A percentile compares a stretch with the other conserved stretches of the same genome.
These are phyloP conservation scores for Diaperis boleti DNA, from an alignment of 2,888 invertebrate genomes.

Conservation along the genomic window DNA sequence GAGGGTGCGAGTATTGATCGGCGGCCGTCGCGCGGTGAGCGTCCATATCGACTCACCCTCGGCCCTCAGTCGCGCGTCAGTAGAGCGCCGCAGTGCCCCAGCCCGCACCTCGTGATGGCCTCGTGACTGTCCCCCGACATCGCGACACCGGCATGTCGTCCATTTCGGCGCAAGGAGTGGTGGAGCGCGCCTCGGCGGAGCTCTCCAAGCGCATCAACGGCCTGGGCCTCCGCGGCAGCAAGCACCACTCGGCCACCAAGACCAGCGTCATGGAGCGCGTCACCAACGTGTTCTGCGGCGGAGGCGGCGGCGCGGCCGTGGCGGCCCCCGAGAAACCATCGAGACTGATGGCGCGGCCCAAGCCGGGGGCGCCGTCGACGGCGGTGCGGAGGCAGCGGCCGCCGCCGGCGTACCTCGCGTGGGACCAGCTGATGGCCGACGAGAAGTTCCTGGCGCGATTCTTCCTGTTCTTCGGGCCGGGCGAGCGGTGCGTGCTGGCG, in stretches of 20 bases:
- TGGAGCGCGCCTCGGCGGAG: conserved; percentile 92
- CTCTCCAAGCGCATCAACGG: conserved; percentile 90
- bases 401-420: conserved; percentile 69
- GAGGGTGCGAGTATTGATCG: conserved; percentile 33
- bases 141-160: conserved; percentile 86
- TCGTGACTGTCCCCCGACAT: conserved; percentile 43
- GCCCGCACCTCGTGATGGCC: conserved; percentile 32
- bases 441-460: conserved; percentile 87
- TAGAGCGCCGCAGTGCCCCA: conserved; percentile 24
- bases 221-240: conserved; percentile 67
- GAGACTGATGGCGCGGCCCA: conserved; percentile 58
- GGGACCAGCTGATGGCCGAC: conserved; percentile 84
- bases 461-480: conserved; percentile 80
- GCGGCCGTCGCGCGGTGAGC: conserved; percentile 21
- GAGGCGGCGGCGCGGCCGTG: conserved; percentile 65
- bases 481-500: conserved; percentile 83
- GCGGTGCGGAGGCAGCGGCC: conserved; percentile 49
- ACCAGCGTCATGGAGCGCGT: conserved; percentile 88
- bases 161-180: conserved; percentile 90
- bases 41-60: conserved; percentile 25
- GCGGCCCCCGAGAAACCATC: conserved; percentile 69
- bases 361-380: conserved; percentile 36
- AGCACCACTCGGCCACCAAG: conserved; percentile 64
- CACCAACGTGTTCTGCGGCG: conserved; percentile 87
- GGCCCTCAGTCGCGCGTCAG: background rate